Evolutionary conservation across 2,888 invertebrate species (phyloP), one percentile per base, ranked within the genome.

Genomic region (Didymodactylos carnosus): DNA sequence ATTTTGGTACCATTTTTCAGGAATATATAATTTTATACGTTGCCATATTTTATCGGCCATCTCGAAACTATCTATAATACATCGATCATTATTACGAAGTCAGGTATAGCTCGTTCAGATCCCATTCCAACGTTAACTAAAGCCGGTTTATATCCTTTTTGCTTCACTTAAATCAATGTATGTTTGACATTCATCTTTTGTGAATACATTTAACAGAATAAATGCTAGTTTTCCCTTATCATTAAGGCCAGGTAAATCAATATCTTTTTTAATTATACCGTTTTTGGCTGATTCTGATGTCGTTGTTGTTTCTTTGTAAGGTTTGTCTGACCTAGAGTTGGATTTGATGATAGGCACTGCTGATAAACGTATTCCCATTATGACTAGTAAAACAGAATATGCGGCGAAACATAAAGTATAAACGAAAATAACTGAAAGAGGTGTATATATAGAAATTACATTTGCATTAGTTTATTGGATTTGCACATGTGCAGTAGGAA

Each of bases 11-110:
- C 77, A 79, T 1, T 69, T 72, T 25, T 76, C 71, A 0, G 79
- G 80, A n/a, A 80, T 76, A 70, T 77, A 78, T 19, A 73, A 23
- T 73, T 77, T 77, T 19, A 80, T 79, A 69, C 79, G 69, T 13
- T 77, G 72, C 78, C 79, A 80, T 10, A 80, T 73, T 53, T 70
- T 76, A 8, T 76, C 76, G 0, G 78, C 77, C 46, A 79, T 78
- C 39, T 80, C 78, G 0, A 69, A 27, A 0, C 78, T 77, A 76
- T 80, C 80, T 77, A 79, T 78, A 10, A 80, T 79, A 76, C 79
- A 79, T 8, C 80, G 77, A 7, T 77, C 73, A 62, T 77, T 80
- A 73, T 80, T 80, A 23, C 80, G 75, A 10, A 79, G 72, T 79
- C 79, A 10, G 77, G 23, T 13, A 49, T 49, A 3, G 25, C 3